A percentile compares a stretch with the other conserved stretches of the same genome.
Evolutionary conservation across 2,888 invertebrate genomes (phyloP).

Genomic region (Cataglyphis albicans): DNA sequence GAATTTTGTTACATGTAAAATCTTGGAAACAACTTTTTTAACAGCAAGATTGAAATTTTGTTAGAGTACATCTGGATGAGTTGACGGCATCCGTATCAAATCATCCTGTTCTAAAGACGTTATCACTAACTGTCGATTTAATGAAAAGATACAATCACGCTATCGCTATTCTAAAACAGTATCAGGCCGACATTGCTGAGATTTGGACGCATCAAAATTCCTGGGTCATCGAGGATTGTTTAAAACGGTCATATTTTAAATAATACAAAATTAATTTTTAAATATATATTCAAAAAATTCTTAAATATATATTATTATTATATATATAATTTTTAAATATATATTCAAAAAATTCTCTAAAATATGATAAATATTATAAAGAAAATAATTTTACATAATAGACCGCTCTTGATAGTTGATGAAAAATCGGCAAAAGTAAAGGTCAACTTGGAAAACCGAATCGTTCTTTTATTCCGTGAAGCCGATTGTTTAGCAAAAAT

Average conservation of each 20-base stretch:
- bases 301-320: neutral
- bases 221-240: conserved; percentile 83
- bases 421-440: conserved; percentile 89
- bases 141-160: conserved; percentile 92
- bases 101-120: conserved; percentile 91
- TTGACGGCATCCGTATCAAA: conserved; percentile 92
- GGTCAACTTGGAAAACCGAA: conserved; percentile 92
- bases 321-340: neutral
- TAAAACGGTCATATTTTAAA: conserved; percentile 77
- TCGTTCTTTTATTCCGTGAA: conserved; percentile 92
- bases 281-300: conserved; percentile 16
- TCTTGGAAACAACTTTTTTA: neutral
- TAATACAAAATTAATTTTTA: neutral
- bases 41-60: neutral
- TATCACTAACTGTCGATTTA: conserved; percentile 91
- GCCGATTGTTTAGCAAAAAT: conserved; percentile 94
- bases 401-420: conserved; percentile 89
- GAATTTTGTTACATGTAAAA: neutral
- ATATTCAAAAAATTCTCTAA: conserved; percentile 10
- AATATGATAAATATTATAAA: neutral
- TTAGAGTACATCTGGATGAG: conserved; percentile 92
- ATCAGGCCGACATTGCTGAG: conserved; percentile 93
- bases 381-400: conserved; percentile 73
- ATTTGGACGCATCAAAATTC: conserved; percentile 94
- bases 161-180: conserved; percentile 90